Evolutionary conservation across 2,113 vertebrate genomes (phyloP).

Genomic region (Bubo blakistoni): DNA sequence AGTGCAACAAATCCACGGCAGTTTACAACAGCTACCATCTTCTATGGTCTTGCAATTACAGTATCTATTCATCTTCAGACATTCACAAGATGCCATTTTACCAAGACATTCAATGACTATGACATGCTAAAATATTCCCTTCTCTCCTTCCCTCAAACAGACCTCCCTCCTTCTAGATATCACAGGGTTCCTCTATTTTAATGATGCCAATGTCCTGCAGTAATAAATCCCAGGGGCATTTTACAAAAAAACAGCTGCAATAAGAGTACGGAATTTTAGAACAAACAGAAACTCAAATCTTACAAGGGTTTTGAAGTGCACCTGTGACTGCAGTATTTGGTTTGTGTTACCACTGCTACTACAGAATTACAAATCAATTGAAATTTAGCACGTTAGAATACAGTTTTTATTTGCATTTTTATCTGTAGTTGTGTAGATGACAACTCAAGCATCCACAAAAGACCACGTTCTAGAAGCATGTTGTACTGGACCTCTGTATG

Average conservation of each 20-base stretch:
- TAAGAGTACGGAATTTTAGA: neutral
- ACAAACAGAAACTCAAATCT: neutral
- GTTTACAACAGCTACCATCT: neutral
- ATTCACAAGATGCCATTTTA: neutral
- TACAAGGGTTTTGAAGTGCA: neutral
- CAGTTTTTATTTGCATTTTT: neutral
- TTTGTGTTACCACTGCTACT: neutral
- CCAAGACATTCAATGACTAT: neutral
- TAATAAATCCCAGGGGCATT: neutral
- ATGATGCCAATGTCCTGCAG: neutral
- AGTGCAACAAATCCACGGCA: neutral
- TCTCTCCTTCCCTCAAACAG: neutral
- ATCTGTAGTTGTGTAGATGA: rapidly evolving
- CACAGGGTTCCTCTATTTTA: neutral
- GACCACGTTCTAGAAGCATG: neutral
- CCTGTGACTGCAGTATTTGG: neutral
- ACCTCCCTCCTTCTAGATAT: neutral
- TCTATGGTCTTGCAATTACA: neutral
- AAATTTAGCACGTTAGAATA: neutral
- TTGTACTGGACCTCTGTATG: neutral
- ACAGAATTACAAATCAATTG: neutral
- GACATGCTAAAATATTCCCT: neutral
- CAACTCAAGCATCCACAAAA: neutral
- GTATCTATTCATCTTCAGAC: neutral
- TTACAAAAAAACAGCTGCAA: neutral